A percentile compares a stretch with the other conserved stretches of the same genome.
phyloP scores from a whole-genome alignment of 2,888 invertebrate genomes.

The Craniophora ligustri region DNA sequence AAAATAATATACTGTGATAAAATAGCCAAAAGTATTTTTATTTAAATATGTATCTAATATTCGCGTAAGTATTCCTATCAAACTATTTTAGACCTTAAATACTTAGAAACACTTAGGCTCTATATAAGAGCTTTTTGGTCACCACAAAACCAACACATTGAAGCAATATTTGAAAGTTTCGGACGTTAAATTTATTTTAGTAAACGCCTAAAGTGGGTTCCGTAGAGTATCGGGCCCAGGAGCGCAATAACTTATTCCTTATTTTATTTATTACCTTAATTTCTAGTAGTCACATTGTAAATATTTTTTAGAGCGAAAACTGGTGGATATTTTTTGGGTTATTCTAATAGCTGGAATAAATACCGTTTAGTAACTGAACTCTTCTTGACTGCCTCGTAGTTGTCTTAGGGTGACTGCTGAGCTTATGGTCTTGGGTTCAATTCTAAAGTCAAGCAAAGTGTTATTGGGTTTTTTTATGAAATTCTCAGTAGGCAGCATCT shows the following conservation, averaged over 20 bases:
- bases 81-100: neutral
- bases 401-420: no score
- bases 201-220: conserved; percentile 22
- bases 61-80: no score
- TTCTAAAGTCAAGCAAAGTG: no score
- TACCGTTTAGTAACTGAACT: no score
- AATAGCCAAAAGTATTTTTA: no score
- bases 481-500: no score
- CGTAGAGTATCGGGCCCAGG: conserved; percentile 40
- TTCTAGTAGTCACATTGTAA: conserved; percentile 38
- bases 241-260: conserved; percentile 40
- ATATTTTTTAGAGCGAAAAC: conserved; percentile 27
- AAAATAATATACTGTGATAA: no score
- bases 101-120: neutral
- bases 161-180: conserved; percentile 40
- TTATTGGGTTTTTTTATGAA: no score
- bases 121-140: conserved; percentile 8
- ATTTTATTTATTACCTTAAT: conserved; percentile 46
- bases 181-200: conserved; percentile 43
- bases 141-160: conserved; percentile 33
- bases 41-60: no score
- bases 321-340: conserved; percentile 33
- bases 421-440: no score
- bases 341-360: conserved; percentile 8
- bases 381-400: no score